Percentiles rank a stretch among this genome's conserved stretches.
These are phyloP conservation scores for Antechinus stuartii DNA, from an alignment of 2,113 vertebrate species.

Conservation along the genomic window DNA sequence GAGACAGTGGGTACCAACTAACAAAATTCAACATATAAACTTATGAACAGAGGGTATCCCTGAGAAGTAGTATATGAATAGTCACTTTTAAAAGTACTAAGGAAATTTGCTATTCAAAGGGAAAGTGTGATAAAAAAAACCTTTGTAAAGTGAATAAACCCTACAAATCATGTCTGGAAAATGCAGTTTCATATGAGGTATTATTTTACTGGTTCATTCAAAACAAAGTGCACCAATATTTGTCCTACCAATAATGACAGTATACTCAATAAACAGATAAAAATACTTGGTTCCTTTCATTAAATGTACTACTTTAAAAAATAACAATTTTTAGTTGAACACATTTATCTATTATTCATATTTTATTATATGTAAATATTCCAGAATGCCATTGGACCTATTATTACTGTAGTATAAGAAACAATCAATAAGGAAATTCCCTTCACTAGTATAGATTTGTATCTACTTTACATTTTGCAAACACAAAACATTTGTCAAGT, in stretches of 20 bases:
- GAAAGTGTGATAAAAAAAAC: neutral
- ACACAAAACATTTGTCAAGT: too few species aligned
- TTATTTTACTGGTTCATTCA: conserved; percentile 4
- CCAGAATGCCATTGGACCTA: too few species aligned
- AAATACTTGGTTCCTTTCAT: neutral
- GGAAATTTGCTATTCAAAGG: neutral
- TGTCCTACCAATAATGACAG: conserved; percentile 7
- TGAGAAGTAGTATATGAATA: neutral
- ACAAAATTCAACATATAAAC: neutral
- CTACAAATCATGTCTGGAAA: conserved; percentile 22
- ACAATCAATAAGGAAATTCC: too few species aligned
- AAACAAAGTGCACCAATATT: neutral
- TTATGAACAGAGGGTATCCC: neutral
- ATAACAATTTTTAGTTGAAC: too few species aligned
- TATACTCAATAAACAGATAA: conserved; percentile 25
- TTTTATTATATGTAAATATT: too few species aligned
- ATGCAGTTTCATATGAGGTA: neutral
- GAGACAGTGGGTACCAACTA: neutral
- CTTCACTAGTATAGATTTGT: too few species aligned
- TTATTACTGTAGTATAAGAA: too few species aligned
- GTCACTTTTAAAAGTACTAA: conserved; percentile 15
- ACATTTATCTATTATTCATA: too few species aligned
- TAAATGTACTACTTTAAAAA: neutral
- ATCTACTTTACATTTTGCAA: too few species aligned
- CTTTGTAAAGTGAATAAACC: conserved; percentile 24